Conservation (phyloP, 1,140 invertebrate genomes). For the Prorops nasuta region DNA sequence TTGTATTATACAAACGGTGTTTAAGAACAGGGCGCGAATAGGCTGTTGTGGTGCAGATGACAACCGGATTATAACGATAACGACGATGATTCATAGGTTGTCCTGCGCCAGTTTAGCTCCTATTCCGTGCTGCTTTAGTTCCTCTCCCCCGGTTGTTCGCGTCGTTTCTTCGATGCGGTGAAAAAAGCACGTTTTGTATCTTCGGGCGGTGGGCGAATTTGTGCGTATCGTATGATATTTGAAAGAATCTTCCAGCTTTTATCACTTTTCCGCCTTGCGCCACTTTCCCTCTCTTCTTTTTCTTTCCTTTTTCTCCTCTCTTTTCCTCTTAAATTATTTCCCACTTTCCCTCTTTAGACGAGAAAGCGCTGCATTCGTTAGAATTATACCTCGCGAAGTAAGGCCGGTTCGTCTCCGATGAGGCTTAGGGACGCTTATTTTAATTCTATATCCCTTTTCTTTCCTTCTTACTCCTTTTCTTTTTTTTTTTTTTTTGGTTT, state of each 20-base stretch:
- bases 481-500: too few species aligned
- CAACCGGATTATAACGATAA: background rate
- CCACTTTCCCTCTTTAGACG: background rate
- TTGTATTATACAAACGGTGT: too few species aligned
- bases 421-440: too few species aligned
- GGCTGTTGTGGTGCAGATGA: too few species aligned
- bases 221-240: constrained; percentile 24
- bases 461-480: too few species aligned
- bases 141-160: too few species aligned
- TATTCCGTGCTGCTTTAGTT: background rate
- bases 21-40: too few species aligned
- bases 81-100: background rate
- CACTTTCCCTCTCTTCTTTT: constrained; percentile 6
- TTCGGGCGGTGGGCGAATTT: constrained; percentile 15
- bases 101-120: too few species aligned
- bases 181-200: background rate
- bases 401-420: too few species aligned
- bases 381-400: too few species aligned
- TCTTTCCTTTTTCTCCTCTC: background rate
- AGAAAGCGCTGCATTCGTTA: background rate
- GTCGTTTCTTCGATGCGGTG: too few species aligned
- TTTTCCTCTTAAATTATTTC: background rate
- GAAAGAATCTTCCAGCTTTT: background rate
- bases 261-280: background rate
- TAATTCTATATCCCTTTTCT: too few species aligned